Percentiles rank a stretch among this genome's conserved stretches.
phyloP scores from a whole-genome alignment of 2,888 invertebrate species.

The Barypeithes pellucidus region DNA sequence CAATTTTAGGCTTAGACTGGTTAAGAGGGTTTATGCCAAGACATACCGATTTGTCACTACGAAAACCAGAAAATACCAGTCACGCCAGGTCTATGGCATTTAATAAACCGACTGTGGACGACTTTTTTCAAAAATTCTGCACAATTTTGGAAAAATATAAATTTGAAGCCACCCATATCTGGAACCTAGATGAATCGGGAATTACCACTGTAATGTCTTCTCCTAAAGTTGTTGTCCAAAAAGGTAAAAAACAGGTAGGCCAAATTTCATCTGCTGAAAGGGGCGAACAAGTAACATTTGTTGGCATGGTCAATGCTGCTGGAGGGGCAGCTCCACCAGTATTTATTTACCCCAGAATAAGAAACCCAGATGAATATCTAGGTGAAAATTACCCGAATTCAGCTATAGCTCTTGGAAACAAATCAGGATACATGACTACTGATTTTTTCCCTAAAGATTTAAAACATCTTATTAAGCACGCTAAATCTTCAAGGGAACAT shows the following conservation, averaged over 20 bases:
- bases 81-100: slow-evolving; percentile 51
- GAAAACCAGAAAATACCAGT: slow-evolving; percentile 36
- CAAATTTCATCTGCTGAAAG: slow-evolving; percentile 11
- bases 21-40: slow-evolving; percentile 36
- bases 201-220: too few relatives aligned
- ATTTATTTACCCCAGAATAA: slow-evolving; percentile 28
- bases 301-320: neutral
- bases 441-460: slow-evolving; percentile 24
- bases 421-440: slow-evolving; percentile 47
- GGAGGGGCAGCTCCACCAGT: neutral
- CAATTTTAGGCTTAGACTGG: slow-evolving; percentile 39
- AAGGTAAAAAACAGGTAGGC: slow-evolving; percentile 35
- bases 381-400: slow-evolving; percentile 41
- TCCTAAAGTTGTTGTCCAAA: neutral
- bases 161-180: neutral
- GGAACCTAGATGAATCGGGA: neutral
- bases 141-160: slow-evolving; percentile 39
- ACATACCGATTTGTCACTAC: slow-evolving; percentile 49
- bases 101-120: slow-evolving; percentile 49
- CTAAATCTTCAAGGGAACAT: slow-evolving; percentile 12
- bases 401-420: slow-evolving; percentile 43
- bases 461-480: slow-evolving; percentile 18
- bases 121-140: slow-evolving; percentile 68
- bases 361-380: slow-evolving; percentile 51
- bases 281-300: neutral